Evolutionary conservation across 1,140 invertebrate genomes (phyloP).

Genomic region (Gryon sp.): DNA sequence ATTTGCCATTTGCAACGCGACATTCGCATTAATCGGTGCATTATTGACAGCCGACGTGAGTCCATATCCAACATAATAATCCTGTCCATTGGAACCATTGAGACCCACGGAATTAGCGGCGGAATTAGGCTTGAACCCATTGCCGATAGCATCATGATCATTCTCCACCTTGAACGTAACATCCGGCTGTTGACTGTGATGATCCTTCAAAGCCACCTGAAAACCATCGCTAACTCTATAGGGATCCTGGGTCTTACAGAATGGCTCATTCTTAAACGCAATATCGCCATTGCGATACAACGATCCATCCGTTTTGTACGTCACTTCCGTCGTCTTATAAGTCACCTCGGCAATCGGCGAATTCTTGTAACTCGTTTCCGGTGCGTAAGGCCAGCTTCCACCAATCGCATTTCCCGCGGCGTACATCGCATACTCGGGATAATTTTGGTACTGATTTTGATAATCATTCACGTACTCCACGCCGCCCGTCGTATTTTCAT

Average conservation of each 20-base stretch:
- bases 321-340: conserved; percentile 78
- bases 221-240: conserved; percentile 64
- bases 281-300: conserved; percentile 74
- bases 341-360: conserved; percentile 77
- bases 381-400: conserved; percentile 70
- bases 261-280: conserved; percentile 74
- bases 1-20: conserved; percentile 67
- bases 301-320: conserved; percentile 75
- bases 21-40: conserved; percentile 64
- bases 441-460: conserved; percentile 77
- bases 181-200: conserved; percentile 67
- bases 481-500: conserved; percentile 39
- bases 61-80: conserved; percentile 75
- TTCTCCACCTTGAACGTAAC: conserved; percentile 71
- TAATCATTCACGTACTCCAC: conserved; percentile 64
- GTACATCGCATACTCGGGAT: conserved; percentile 76
- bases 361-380: conserved; percentile 68
- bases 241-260: conserved; percentile 59
- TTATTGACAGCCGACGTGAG: conserved; percentile 63
- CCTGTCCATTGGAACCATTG: conserved; percentile 57
- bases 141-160: conserved; percentile 68
- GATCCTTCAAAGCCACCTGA: conserved; percentile 66
- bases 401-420: conserved; percentile 59
- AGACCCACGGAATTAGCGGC: conserved; percentile 16
- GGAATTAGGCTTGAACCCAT: conserved; percentile 63